Base-by-base conservation (phyloP, 2,888 invertebrate species). In the Neocrepidodera transversa region DNA sequence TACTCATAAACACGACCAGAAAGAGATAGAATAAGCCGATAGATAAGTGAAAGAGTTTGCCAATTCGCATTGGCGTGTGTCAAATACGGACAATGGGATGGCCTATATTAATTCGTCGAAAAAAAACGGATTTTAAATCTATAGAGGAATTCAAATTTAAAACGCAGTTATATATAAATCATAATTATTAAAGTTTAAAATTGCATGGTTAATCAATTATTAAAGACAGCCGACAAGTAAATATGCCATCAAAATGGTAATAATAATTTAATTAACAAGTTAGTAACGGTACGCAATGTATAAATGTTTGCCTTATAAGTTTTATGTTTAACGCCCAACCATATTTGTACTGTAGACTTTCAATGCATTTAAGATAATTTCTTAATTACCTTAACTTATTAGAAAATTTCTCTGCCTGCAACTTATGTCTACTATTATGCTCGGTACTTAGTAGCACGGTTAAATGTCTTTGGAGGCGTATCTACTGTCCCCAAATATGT, bases 1-100 rank as follows among this genome's bases (percentile, higher is more conserved):
- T 40, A 52, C 43, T 43, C 35, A 26, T 28, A 47, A 51, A 51
- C 30, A 40, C 47, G 47, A 38, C 8, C 17, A 6, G 14, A 47
- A 10, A 47, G 30, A n/a, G 26, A 47, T 6, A 17, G 38, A 32
- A 13, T 11, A 32, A n/a, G 23, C 32, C 32, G n/a, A 32, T 32
- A 14, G 38, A 38, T 38, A 38, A 17, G 17, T 38, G 17, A 38
- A 38, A 38, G 38, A 38, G 38, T 38, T 38, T 1, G 38, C 17
- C 3, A 10, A 38, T 38, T 38, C 17, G n/a, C 38, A 36, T 38
- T 16, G 13, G 38, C 17, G 38, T 11, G 35, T n/a, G n/a, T n/a
- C n/a, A n/a, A n/a, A n/a, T n/a, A n/a, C n/a, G n/a, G n/a, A n/a
- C n/a, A n/a, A n/a, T n/a, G n/a, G n/a, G n/a, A n/a, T n/a, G n/a